Conservation (phyloP, 2,888 invertebrate species). For the Napeogenes inachia region DNA sequence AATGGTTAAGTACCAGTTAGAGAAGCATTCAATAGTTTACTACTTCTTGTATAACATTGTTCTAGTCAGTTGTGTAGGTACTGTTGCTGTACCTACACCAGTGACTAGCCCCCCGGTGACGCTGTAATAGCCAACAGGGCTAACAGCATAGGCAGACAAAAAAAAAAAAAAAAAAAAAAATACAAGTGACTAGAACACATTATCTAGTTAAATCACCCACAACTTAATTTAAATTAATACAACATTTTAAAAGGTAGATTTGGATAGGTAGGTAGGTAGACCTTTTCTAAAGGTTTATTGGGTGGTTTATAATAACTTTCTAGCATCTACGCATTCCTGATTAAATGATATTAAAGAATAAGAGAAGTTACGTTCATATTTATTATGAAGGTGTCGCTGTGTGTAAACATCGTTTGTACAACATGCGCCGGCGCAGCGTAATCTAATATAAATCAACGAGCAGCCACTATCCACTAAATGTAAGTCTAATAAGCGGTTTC, state of each 20-base stretch:
- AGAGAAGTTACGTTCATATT: constrained; percentile 4
- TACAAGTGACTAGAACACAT: too few species aligned
- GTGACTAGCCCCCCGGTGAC: too few species aligned
- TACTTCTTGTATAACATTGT: too few species aligned
- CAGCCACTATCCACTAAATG: background rate
- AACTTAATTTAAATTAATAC: too few species aligned
- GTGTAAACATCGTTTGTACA: background rate
- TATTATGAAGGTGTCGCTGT: background rate
- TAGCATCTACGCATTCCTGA: background rate
- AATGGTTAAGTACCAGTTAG: background rate
- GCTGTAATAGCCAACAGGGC: too few species aligned
- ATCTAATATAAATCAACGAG: background rate
- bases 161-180: too few species aligned
- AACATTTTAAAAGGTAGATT: too few species aligned
- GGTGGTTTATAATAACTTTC: background rate
- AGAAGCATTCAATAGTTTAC: background rate
- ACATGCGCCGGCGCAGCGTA: constrained; percentile 4
- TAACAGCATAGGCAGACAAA: too few species aligned
- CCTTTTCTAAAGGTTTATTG: background rate
- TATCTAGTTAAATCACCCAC: too few species aligned
- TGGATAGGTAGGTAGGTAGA: background rate
- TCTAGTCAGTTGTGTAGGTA: too few species aligned
- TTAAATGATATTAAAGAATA: background rate
- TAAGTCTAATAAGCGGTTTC: background rate
- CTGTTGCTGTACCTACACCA: too few species aligned